These are phyloP conservation scores for Hylaeus volcanicus DNA, from an alignment of 1,140 invertebrate genomes.

Conservation along the genomic window DNA sequence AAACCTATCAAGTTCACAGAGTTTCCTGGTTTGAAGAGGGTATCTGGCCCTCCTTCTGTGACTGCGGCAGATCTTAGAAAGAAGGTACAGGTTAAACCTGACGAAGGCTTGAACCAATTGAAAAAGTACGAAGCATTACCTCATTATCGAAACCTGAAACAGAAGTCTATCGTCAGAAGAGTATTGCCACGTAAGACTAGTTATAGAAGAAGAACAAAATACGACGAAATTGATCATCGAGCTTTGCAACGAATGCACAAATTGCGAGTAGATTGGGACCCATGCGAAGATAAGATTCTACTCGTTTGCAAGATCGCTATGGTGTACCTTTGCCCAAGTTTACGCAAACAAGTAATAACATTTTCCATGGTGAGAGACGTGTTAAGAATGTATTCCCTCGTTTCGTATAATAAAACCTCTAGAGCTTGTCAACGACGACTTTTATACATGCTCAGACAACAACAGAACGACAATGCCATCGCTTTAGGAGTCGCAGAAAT, in stretches of 20 bases:
- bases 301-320: constrained; percentile 86
- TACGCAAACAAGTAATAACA: constrained; percentile 78
- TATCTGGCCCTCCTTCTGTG: constrained; percentile 54
- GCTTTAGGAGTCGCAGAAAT: constrained; percentile 84
- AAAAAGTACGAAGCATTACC: constrained; percentile 57
- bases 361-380: constrained; percentile 83
- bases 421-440: constrained; percentile 85
- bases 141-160: constrained; percentile 38
- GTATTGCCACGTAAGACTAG: constrained; percentile 71
- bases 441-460: constrained; percentile 84
- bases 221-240: constrained; percentile 85
- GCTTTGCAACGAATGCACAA: constrained; percentile 85
- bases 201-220: constrained; percentile 71
- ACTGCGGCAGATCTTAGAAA: constrained; percentile 50
- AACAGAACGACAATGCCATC: constrained; percentile 82
- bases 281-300: constrained; percentile 84
- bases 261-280: constrained; percentile 83
- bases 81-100: constrained; percentile 4
- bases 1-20: constrained; percentile 68
- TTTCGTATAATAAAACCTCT: constrained; percentile 85
- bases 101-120: neutral
- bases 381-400: constrained; percentile 81
- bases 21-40: constrained; percentile 64
- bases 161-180: constrained; percentile 69
- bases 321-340: constrained; percentile 83